Base-by-base conservation (phyloP, 2,888 invertebrate species). In the Microctonus brassicae region DNA sequence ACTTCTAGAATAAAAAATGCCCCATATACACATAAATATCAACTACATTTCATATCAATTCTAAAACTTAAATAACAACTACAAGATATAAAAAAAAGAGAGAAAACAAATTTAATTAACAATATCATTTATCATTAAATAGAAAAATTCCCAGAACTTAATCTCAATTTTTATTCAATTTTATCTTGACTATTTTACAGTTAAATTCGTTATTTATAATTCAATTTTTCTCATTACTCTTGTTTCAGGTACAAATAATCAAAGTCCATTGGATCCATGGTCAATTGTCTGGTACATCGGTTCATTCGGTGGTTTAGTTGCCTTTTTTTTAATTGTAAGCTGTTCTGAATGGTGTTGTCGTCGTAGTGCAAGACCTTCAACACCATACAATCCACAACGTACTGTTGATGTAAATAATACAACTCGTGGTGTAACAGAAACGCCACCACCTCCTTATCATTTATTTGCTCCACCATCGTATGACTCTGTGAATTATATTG, bases 201-300 rank as follows among this genome's bases (percentile, higher is more conserved):
- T 29, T 47, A 17, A 17, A 17, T 34, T 33, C 34, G 17, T 17
- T 17, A 1, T 34, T 7, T n/a, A 22, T 3, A 26, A 57, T n/a
- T 10, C 10, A n/a, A 7, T 17, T 29, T 17, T 13, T 29, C 20
- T 58, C 6, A 33, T 58, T 24, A 5, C 10, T 29, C 69, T 74
- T 77, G 2, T 80, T 82, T 82, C 76, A 36, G 76, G 81, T 39
- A 72, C 73, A 24, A 80, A 82, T 1, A 77, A 75, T 13, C 84
- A 86, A 52, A 84, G 81, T 53, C 82, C 87, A 0, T 76, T 89
- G 78, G 90, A 90, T 77, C 89, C 90, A 0, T 90, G 90, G 90
- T 90, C 90, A 29, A 89, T 90, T 66, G 87, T 90, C 6, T 90
- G 90, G 90, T 90, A 90, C 86, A 88, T 90, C 63, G 90, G 90